phyloP scores from a whole-genome alignment of 1,140 invertebrate genomes.

The Drepana arcuata region DNA sequence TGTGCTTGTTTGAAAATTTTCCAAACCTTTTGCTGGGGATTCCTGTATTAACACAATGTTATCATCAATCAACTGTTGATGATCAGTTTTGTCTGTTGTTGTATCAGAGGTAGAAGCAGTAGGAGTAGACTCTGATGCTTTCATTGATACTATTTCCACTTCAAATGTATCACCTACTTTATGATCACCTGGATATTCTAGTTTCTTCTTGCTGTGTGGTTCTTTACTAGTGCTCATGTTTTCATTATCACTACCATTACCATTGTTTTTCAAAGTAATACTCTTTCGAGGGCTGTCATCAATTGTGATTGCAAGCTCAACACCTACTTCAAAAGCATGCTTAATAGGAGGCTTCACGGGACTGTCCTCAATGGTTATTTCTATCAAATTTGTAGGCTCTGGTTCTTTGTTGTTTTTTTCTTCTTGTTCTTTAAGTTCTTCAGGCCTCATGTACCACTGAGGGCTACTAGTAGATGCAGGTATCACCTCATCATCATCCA shows the following conservation, averaged over 20 bases:
- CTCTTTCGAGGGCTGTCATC: constrained; percentile 53
- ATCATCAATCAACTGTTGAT: constrained; percentile 3
- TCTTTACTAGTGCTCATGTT: constrained; percentile 10
- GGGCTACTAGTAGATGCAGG: constrained; percentile 26
- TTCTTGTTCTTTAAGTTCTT: constrained; percentile 25
- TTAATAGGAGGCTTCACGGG: constrained; percentile 37
- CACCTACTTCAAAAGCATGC: constrained; percentile 19
- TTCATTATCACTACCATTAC: constrained; percentile 24
- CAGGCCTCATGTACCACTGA: constrained; percentile 54
- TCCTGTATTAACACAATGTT: constrained; percentile 15
- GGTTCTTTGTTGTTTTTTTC: constrained; percentile 53
- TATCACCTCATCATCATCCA: constrained; percentile 44
- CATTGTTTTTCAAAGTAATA: constrained; percentile 8
- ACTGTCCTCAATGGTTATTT: constrained; percentile 63
- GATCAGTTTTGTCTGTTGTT: constrained; percentile 1
- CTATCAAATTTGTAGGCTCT: constrained; percentile 28
- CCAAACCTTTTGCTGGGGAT: constrained; percentile 11
- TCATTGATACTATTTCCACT: too few species aligned
- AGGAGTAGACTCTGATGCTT: too few species aligned
- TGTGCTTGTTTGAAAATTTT: constrained; percentile 4
- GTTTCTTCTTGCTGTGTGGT: constrained; percentile 48
- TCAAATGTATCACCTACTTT: too few species aligned
- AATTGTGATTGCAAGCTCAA: constrained; percentile 41
- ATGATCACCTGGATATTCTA: constrained; percentile 45
- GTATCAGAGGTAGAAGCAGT: too few species aligned